Evolutionary conservation across 2,888 invertebrate species (phyloP).

Genomic region (Enoplolaimus lenunculus): DNA sequence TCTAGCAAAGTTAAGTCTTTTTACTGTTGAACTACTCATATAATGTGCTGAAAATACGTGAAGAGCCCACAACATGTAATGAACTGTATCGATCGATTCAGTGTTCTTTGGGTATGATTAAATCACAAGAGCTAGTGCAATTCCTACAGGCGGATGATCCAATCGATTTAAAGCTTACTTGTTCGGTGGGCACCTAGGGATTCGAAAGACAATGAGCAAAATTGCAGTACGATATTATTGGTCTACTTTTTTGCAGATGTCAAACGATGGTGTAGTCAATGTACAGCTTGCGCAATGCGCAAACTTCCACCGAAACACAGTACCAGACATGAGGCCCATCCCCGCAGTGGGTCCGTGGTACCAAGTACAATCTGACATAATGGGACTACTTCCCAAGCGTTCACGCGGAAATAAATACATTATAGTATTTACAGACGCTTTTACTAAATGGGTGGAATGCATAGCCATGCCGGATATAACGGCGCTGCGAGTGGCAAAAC

Average conservation of each 20-base stretch:
- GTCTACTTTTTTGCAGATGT: not conserved
- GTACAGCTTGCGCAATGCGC: not conserved
- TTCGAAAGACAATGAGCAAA: not conserved
- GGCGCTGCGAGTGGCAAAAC: not conserved
- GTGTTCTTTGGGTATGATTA: too few relatives aligned
- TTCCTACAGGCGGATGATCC: too few relatives aligned
- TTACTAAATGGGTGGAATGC: slow-evolving; percentile 3
- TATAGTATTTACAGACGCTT: slow-evolving; percentile 8
- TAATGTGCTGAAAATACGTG: too few relatives aligned
- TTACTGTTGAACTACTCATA: too few relatives aligned
- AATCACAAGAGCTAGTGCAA: too few relatives aligned
- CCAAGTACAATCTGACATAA: not conserved
- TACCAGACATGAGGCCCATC: not conserved
- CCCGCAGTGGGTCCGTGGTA: not conserved
- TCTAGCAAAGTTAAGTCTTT: too few relatives aligned
- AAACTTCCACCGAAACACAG: not conserved
- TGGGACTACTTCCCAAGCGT: not conserved
- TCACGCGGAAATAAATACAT: not conserved
- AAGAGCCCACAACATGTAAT: too few relatives aligned
- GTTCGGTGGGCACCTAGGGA: not conserved
- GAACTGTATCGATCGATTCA: too few relatives aligned
- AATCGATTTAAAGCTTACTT: too few relatives aligned
- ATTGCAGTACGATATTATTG: not conserved
- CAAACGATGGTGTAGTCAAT: not conserved
- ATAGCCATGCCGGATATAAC: slow-evolving; percentile 15